phyloP scores from a whole-genome alignment of 2,888 invertebrate species.

The Proisotoma minuta region DNA sequence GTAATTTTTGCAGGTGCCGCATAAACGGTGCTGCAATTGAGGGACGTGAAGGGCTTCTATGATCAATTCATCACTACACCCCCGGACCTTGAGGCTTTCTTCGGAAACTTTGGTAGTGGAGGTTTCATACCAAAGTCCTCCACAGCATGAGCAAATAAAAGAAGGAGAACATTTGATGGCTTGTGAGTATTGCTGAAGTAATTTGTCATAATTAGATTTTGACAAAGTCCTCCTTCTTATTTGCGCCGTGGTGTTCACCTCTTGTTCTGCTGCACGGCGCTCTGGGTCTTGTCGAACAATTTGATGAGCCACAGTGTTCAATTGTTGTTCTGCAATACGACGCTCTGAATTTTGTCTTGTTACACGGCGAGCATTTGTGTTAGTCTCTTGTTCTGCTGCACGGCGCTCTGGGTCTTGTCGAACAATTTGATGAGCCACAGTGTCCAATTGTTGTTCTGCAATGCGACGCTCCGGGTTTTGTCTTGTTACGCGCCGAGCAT shows the following conservation, averaged over 20 bases:
- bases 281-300: constrained; percentile 15
- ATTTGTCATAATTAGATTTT: not conserved
- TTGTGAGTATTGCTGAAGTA: not conserved
- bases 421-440: constrained; percentile 7
- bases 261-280: not conserved
- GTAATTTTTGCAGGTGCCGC: not conserved
- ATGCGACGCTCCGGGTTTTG: not conserved
- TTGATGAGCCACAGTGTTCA: constrained; percentile 3
- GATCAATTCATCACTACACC: not conserved
- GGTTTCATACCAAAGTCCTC: not conserved
- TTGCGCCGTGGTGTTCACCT: not conserved
- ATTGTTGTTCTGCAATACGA: not conserved
- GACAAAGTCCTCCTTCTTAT: not conserved
- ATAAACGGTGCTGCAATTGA: not conserved
- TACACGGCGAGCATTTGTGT: not conserved
- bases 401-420: constrained; percentile 9
- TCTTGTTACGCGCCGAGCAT: not conserved
- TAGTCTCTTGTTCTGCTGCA: not conserved
- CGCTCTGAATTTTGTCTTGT: not conserved
- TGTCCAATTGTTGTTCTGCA: not conserved
- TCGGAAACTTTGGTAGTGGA: not conserved
- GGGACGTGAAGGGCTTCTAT: not conserved
- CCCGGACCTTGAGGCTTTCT: not conserved
- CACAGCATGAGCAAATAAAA: not conserved
- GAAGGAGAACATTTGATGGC: not conserved